Base-by-base conservation (phyloP, 37 sponge, comb jelly and placozoan species). In the Eunapius fragilis region DNA sequence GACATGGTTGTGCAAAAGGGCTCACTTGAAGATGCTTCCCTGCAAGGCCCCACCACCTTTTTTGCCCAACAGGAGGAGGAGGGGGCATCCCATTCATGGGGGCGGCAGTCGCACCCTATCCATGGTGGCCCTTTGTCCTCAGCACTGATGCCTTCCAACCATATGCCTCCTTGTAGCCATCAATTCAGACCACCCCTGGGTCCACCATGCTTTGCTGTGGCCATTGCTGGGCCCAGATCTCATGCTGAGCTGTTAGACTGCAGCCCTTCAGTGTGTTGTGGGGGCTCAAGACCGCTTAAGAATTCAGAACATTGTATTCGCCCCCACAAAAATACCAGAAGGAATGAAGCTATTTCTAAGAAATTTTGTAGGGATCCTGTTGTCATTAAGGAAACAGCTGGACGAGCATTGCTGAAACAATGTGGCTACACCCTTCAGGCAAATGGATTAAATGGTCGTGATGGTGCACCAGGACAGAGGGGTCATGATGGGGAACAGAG, bases 141-240 rank as follows among this genome's bases (percentile, higher is more conserved):
- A 58, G 22, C 17, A 58, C 14, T 17, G 22, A 12, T 11, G 14
- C 22, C 17, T 1, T 2, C 22, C 58, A 58, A 11, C 58, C 58
- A 58, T 58, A 19, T 58, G 14, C 58, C 9, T 9, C 9, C 58
- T 58, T 17, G 58, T 19, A 17, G 58, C 14, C 14, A 11, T 58
- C 19, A 11, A 2, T 95, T 87, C 76, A 77, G 84, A 19, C 96
- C 93, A 19, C 96, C 96, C 0, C 77, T 85, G 27, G 96, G 96
- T 27, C 96, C 93, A 45, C 90, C 91, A 32, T 72, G 82, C 50
- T 77, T 92, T 34, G 69, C 72, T 37, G 87, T 87, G 30, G 72
- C 85, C 36, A 95, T 91, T 76, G 76, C 91, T 45, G 93, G 96
- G 19, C 92, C 91, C 13, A 31, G 32, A 85, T 79, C 26, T 80